phyloP scores from a whole-genome alignment of 2,113 vertebrate species.

The Zeus faber region DNA sequence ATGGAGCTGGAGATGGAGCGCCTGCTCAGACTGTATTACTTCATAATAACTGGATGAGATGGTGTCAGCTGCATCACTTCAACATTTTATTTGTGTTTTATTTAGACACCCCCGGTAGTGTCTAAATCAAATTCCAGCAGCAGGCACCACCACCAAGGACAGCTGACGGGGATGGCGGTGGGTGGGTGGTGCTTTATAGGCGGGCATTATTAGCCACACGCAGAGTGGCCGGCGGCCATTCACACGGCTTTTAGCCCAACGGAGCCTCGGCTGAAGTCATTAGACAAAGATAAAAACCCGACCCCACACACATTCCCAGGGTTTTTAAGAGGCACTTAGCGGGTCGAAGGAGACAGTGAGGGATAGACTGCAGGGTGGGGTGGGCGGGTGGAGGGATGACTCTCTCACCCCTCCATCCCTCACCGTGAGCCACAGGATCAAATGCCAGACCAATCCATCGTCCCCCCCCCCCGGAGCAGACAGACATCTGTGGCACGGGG shows the following conservation, averaged over 20 bases:
- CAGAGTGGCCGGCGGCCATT: conserved; percentile 6
- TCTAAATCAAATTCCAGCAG: conserved; percentile 13
- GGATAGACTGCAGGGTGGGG: conserved; percentile 28
- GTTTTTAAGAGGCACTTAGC: conserved; percentile 37
- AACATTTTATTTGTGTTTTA: conserved; percentile 12
- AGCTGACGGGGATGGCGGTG: conserved; percentile 11
- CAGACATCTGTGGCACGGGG: conserved; percentile 42
- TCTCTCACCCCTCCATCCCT: conserved; percentile 45
- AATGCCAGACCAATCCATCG: conserved; percentile 72
- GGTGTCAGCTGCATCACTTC: conserved; percentile 12
- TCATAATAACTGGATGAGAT: conserved; percentile 34
- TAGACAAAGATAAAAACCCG: no score
- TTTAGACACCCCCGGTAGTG: background rate
- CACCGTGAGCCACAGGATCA: conserved; percentile 60
- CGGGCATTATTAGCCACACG: conserved; percentile 1
- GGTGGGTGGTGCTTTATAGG: conserved; percentile 14
- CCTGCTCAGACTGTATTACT: conserved; percentile 11
- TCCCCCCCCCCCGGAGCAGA: conserved; percentile 25
- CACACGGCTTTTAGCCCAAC: conserved; percentile 33
- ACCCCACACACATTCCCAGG: conserved; percentile 5
- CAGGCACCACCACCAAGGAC: background rate
- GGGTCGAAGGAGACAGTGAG: conserved; percentile 48
- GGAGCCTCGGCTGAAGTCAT: conserved; percentile 27
- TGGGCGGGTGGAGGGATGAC: conserved; percentile 12
- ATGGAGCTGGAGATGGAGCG: background rate